Base-by-base conservation (phyloP, 1,140 invertebrate species). In the Antheraea mylitta region DNA sequence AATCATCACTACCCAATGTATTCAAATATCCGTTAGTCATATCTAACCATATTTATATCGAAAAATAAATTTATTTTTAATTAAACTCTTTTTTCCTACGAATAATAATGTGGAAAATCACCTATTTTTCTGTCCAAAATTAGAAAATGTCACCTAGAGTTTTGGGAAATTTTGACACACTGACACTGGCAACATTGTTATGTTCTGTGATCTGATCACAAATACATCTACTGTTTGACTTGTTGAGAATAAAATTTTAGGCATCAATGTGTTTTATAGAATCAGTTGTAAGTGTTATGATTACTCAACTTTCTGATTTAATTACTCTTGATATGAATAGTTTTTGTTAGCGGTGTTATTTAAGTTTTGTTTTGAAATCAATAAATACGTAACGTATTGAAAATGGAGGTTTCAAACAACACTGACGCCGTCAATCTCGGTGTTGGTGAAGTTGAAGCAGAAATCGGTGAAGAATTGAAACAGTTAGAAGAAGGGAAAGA, bases 381-480 rank as follows among this genome's bases (percentile, higher is more conserved):
- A 18, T 18, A 64, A 37, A 64, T 64, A 10, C 18, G 36, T 22
- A 66, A 16, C 18, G 42, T 48, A 45, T 22, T 58, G 22, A 58
- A 58, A 85, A 92, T 92, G 91, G 91, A 92, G 87, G 81, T 82
- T 68, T 92, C 91, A 45, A 89, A 87, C 75, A 94, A 93, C 74
- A 92, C 92, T 13, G 95, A 95, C 79, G 94, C 94, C 70, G 95
- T 96, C 74, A 95, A 96, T 90, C 90, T 95, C 75, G 95, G 95
- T 73, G 89, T 96, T 71, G 95, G 95, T 81, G 94, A 95, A 78
- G 94, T 94, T 30, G 95, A 96, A 77, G 95, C 95, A 69, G 95
- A 96, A 79, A 95, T 95, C 67, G 94, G 94, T 16, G 95, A 96
- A 81, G 95, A 96, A 81, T 78, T 96, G 53, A 95, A 95, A 86